Evolutionary conservation across 92 coral and sea anemone genomes (phyloP).

Genomic region (Micromussa lordhowensis): DNA sequence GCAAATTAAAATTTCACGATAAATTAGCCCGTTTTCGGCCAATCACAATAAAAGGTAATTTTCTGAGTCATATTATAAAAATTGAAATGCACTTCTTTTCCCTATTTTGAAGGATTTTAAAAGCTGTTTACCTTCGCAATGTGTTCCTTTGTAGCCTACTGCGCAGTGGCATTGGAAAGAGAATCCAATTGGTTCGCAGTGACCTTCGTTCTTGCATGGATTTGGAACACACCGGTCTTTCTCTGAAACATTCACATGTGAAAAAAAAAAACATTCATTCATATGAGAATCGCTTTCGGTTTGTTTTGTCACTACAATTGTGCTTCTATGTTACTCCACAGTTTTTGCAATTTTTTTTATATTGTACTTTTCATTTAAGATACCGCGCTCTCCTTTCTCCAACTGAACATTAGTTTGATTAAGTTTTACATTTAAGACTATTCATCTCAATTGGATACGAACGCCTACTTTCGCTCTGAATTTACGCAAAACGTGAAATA

Average conservation of each 20-base stretch:
- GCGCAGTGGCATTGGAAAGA: constrained; percentile 76
- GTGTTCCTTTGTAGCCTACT: constrained; percentile 80
- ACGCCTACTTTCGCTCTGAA: too few species aligned
- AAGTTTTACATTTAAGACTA: too few species aligned
- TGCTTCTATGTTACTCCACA: background rate
- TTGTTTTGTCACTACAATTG: background rate
- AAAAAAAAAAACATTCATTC: background rate
- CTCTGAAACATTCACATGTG: constrained; percentile 51
- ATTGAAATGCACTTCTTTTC: too few species aligned
- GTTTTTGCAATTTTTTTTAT: background rate
- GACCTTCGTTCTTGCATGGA: constrained; percentile 84
- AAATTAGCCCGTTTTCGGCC: too few species aligned
- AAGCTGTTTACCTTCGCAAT: constrained; percentile 70
- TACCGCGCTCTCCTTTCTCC: background rate
- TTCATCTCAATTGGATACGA: too few species aligned
- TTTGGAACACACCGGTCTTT: constrained; percentile 76
- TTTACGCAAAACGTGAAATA: too few species aligned
- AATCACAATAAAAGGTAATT: too few species aligned
- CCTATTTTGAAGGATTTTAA: too few species aligned
- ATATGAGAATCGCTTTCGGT: background rate
- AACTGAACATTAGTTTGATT: too few species aligned
- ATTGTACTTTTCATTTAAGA: too few species aligned
- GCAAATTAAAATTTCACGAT: too few species aligned
- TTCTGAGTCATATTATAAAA: too few species aligned
- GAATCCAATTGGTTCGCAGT: constrained; percentile 64